These are phyloP conservation scores for Clarias fuscus DNA, from an alignment of 2,797 vertebrate species.

Conservation along the genomic window DNA sequence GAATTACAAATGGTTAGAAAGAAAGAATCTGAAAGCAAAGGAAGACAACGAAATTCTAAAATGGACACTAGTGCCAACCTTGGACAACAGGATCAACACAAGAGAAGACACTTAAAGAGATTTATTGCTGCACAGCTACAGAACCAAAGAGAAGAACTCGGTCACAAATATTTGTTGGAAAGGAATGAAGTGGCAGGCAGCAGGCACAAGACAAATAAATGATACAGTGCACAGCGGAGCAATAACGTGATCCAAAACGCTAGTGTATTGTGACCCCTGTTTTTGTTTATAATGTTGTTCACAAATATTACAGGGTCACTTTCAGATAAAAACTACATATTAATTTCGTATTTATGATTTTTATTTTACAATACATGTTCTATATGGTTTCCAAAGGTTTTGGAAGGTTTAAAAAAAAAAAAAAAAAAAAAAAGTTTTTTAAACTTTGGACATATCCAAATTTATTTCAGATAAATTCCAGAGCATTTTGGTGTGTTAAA, in stretches of 20 bases:
- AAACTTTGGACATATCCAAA: too few species aligned
- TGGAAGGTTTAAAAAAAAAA: too few species aligned
- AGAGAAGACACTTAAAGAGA: conserved; percentile 48
- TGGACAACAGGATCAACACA: conserved; percentile 56
- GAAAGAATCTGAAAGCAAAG: conserved; percentile 78
- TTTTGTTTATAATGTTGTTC: not conserved
- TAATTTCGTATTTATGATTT: not conserved
- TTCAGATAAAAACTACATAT: not conserved
- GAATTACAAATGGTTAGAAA: conserved; percentile 94
- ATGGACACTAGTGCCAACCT: conserved; percentile 61
- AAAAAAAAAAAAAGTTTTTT: too few species aligned
- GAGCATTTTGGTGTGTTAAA: too few species aligned
- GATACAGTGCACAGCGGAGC: conserved; percentile 9
- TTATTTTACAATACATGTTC: not conserved
- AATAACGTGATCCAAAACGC: not conserved
- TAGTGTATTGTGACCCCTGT: too few species aligned
- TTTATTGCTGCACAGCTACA: not conserved
- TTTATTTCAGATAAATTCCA: too few species aligned
- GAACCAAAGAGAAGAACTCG: conserved; percentile 13
- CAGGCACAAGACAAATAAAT: conserved; percentile 51
- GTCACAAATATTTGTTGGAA: conserved; percentile 6
- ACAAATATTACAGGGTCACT: too few species aligned
- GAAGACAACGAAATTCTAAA: conserved; percentile 68
- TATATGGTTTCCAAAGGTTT: not conserved
- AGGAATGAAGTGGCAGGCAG: conserved; percentile 50